A percentile compares a stretch with the other conserved stretches of the same genome.
Evolutionary conservation across 2,888 invertebrate species (phyloP).

Genomic region (Lasioglossum villosulum): DNA sequence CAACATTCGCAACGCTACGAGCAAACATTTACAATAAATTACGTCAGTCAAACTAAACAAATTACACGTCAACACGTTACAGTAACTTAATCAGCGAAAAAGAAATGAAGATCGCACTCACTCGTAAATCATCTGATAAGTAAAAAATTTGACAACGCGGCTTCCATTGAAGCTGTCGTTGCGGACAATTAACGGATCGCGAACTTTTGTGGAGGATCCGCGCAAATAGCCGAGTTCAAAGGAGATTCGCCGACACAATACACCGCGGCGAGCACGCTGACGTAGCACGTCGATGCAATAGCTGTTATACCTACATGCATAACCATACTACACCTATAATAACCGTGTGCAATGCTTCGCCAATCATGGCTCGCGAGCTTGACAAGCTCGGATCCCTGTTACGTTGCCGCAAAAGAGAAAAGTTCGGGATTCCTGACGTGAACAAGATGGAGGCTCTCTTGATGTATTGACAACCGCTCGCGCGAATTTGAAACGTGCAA

Average conservation of each 20-base stretch:
- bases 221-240: background rate
- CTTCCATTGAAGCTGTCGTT: background rate
- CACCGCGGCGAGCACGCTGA: background rate
- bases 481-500: background rate
- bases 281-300: background rate
- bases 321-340: background rate
- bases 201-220: background rate
- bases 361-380: background rate
- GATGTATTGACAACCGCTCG: background rate
- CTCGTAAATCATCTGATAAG: background rate
- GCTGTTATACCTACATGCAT: background rate
- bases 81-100: background rate
- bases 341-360: background rate
- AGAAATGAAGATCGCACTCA: background rate
- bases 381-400: conserved; percentile 2
- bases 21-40: background rate
- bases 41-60: background rate
- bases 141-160: background rate
- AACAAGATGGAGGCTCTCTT: conserved; percentile 9
- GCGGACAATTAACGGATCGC: background rate
- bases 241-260: conserved; percentile 3
- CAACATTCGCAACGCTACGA: background rate
- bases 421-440: background rate
- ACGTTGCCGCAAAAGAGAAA: background rate
- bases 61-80: background rate